phyloP scores from a whole-genome alignment of 2,113 vertebrate species.

The Eclectus roratus region DNA sequence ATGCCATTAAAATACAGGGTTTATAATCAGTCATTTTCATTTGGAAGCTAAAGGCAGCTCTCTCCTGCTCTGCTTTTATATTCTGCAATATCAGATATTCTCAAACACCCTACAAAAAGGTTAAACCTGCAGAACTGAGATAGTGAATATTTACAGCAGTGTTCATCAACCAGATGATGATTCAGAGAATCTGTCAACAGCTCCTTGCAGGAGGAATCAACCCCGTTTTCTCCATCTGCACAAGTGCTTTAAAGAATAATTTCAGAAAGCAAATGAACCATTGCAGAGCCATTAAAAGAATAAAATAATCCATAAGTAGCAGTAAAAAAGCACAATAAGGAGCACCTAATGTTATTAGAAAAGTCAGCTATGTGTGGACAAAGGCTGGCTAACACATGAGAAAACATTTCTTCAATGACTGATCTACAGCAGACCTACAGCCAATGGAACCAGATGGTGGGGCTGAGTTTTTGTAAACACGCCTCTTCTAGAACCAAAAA shows the following conservation, averaged over 20 bases:
- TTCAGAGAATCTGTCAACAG: constrained; percentile 9
- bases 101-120: constrained; percentile 6
- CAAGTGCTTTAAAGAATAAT: constrained; percentile 11
- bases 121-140: constrained; percentile 15
- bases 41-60: constrained; percentile 11
- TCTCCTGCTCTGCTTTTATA: not conserved
- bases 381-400: constrained; percentile 9
- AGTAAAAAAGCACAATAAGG: constrained; percentile 7
- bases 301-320: constrained; percentile 38
- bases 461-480: not conserved
- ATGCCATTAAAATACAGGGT: not conserved
- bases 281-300: constrained; percentile 19
- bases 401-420: not conserved
- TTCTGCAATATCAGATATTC: not conserved
- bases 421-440: not conserved
- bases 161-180: not conserved
- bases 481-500: constrained; percentile 11
- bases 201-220: constrained; percentile 12
- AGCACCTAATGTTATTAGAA: not conserved
- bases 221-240: not conserved
- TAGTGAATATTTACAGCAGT: constrained; percentile 16
- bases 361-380: not conserved
- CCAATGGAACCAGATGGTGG: constrained; percentile 17
- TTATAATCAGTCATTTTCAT: not conserved
- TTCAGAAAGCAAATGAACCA: constrained; percentile 32